Evolutionary conservation across 2,797 vertebrate species (phyloP).

Genomic region (Epinephelus coioides): DNA sequence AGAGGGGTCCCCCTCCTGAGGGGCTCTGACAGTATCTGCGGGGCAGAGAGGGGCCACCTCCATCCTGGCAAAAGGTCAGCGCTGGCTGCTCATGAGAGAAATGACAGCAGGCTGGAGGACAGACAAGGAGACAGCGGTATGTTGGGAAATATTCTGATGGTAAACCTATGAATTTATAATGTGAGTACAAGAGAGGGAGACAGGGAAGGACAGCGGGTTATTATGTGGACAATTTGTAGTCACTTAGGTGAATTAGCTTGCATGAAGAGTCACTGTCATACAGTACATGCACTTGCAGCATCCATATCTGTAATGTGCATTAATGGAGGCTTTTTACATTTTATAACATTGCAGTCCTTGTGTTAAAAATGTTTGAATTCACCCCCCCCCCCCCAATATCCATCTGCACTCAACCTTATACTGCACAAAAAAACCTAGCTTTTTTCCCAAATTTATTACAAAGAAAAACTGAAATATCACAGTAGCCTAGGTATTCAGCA

Average conservation of each 20-base stretch:
- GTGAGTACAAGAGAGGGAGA: neutral
- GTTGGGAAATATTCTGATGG: neutral
- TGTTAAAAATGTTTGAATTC: too few relatives aligned
- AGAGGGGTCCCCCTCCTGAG: slow-evolving; percentile 73
- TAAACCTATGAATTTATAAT: slow-evolving; percentile 4
- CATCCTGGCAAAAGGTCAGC: slow-evolving; percentile 79
- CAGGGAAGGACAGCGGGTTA: neutral
- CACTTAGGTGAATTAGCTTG: neutral
- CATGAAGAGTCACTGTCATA: neutral
- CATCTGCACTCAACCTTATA: too few relatives aligned
- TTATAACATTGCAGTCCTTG: too few relatives aligned
- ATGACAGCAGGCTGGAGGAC: slow-evolving; percentile 49
- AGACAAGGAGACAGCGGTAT: slow-evolving; percentile 13
- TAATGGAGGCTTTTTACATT: too few relatives aligned
- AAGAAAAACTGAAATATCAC: too few relatives aligned
- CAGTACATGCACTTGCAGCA: too few relatives aligned
- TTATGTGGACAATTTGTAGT: neutral
- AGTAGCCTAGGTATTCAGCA: too few relatives aligned
- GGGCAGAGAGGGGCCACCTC: slow-evolving; percentile 74
- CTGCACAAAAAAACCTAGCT: too few relatives aligned
- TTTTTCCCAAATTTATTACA: too few relatives aligned
- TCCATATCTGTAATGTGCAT: too few relatives aligned
- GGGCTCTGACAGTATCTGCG: slow-evolving; percentile 47
- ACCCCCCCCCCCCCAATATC: too few relatives aligned
- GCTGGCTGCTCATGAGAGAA: slow-evolving; percentile 29